phyloP scores from a whole-genome alignment of 1,140 invertebrate species.

The Wasmannia auropunctata region DNA sequence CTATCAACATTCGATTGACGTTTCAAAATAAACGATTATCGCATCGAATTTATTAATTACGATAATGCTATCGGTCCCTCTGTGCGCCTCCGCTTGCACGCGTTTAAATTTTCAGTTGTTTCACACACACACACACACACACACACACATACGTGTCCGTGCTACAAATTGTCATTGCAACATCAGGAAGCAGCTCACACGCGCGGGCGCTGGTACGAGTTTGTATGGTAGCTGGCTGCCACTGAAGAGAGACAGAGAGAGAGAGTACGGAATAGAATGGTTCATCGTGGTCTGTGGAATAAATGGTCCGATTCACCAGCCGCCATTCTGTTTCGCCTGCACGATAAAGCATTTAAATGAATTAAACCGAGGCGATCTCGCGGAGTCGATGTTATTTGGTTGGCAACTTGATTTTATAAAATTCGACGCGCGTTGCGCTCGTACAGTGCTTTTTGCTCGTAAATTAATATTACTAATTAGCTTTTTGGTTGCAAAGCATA shows the following conservation, averaged over 20 bases:
- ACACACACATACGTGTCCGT: constrained; percentile 18
- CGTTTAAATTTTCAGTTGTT: constrained; percentile 61
- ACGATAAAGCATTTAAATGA: constrained; percentile 82
- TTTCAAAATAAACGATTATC: constrained; percentile 54
- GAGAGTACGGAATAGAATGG: constrained; percentile 58
- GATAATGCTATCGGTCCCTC: constrained; percentile 46
- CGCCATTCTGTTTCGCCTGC: constrained; percentile 68
- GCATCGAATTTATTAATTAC: constrained; percentile 57
- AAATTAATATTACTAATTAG: constrained; percentile 47
- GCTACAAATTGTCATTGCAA: constrained; percentile 70
- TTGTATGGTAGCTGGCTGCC: constrained; percentile 46
- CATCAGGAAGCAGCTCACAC: constrained; percentile 56
- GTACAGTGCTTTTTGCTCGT: background rate
- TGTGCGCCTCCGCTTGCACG: background rate
- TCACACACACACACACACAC: constrained; percentile 20
- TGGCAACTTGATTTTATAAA: constrained; percentile 50
- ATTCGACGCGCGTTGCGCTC: background rate
- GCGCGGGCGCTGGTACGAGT: constrained; percentile 1
- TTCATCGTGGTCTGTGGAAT: constrained; percentile 74
- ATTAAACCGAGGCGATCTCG: constrained; percentile 75
- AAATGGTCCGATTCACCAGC: constrained; percentile 72
- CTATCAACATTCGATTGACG: constrained; percentile 50
- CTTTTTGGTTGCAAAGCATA: background rate
- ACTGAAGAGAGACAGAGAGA: constrained; percentile 37
- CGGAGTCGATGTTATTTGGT: constrained; percentile 59